Conservation (phyloP, 2,888 invertebrate genomes). For the Apodemia hepburni region DNA sequence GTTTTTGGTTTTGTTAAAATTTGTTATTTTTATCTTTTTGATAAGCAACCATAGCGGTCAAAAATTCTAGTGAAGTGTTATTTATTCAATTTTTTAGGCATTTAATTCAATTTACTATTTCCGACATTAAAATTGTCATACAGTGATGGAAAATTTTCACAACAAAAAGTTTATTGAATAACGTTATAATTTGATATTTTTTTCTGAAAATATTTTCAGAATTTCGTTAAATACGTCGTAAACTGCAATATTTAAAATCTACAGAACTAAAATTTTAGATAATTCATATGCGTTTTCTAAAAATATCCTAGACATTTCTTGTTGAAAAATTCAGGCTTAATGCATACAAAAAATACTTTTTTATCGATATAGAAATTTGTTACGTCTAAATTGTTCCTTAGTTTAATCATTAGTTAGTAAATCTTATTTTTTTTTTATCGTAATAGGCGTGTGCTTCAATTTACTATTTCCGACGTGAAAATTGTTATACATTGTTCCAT, state of each 20-base stretch:
- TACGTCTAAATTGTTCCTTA: neutral
- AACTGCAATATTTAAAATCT: too few species aligned
- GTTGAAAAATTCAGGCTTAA: neutral
- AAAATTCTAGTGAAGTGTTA: too few species aligned
- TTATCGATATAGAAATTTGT: neutral
- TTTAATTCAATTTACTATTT: neutral
- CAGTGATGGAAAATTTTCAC: neutral
- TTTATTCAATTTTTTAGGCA: too few species aligned
- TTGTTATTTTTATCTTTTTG: too few species aligned
- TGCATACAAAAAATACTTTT: neutral
- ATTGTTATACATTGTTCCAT: neutral
- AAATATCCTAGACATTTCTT: too few species aligned
- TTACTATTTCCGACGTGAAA: neutral
- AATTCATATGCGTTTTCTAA: too few species aligned
- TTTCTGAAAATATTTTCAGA: too few species aligned
- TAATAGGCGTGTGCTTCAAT: neutral
- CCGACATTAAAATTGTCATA: neutral
- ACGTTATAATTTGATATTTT: too few species aligned
- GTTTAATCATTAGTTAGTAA: neutral
- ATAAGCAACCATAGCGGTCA: too few species aligned
- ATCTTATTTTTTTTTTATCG: neutral
- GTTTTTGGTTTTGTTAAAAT: too few species aligned
- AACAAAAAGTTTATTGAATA: neutral
- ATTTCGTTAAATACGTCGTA: too few species aligned
- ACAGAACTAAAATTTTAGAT: too few species aligned